Conservation (phyloP, 2,797 vertebrate species). For the Yasuhikotakia modesta region DNA sequence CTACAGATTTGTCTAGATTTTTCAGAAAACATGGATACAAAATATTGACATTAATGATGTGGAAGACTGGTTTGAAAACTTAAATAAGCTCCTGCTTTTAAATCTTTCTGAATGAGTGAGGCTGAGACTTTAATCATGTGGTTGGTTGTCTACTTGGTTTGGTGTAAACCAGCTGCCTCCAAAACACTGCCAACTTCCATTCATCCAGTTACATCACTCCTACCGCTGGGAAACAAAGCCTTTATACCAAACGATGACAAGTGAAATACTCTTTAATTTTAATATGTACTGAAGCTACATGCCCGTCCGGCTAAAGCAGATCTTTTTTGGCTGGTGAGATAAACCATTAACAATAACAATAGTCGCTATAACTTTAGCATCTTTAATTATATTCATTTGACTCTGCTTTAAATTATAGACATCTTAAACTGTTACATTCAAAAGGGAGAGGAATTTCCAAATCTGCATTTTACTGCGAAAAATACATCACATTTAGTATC, state of each 20-base stretch:
- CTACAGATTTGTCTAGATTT: background rate
- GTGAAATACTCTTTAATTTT: background rate
- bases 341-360: slow-evolving; percentile 22
- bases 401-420: background rate
- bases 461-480: background rate
- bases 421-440: background rate
- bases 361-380: background rate
- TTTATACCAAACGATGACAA: slow-evolving; percentile 57
- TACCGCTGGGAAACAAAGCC: slow-evolving; percentile 53
- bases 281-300: background rate
- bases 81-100: background rate
- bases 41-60: background rate
- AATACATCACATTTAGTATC: too few relatives aligned
- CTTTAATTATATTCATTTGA: background rate
- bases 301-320: background rate
- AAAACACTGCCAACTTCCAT: slow-evolving; percentile 61
- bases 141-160: slow-evolving; percentile 33
- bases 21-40: background rate
- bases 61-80: background rate
- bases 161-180: slow-evolving; percentile 44
- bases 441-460: background rate
- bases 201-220: slow-evolving; percentile 49
- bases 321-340: background rate
- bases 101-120: slow-evolving; percentile 30
- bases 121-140: slow-evolving; percentile 24